A percentile compares a stretch with the other conserved stretches of the same genome.
These are phyloP conservation scores for Drosophila busckii DNA, from an alignment of 1,140 invertebrate species.

Conservation along the genomic window DNA sequence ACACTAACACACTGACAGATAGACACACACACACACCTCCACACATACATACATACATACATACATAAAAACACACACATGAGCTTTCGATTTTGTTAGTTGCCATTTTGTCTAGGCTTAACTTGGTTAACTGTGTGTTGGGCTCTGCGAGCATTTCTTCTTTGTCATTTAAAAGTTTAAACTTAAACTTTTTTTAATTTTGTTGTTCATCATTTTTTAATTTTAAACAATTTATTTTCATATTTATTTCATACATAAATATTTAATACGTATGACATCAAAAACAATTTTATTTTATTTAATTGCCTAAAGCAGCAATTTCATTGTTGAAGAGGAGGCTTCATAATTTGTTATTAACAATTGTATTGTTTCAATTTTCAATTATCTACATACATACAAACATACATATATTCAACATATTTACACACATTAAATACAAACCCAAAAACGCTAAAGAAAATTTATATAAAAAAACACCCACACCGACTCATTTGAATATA, in stretches of 20 bases:
- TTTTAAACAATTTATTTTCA: constrained; percentile 38
- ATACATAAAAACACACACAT: constrained; percentile 16
- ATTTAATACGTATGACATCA: too few relatives aligned
- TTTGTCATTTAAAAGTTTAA: too few relatives aligned
- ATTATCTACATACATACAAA: constrained; percentile 15
- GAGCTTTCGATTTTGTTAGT: constrained; percentile 40
- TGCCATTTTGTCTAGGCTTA: constrained; percentile 28
- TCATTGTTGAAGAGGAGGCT: too few relatives aligned
- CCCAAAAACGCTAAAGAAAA: constrained; percentile 27
- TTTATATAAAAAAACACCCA: constrained; percentile 24
- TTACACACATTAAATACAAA: constrained; percentile 35
- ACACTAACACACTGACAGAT: constrained; percentile 26
- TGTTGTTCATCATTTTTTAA: constrained; percentile 42
- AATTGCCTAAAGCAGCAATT: too few relatives aligned
- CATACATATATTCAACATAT: constrained; percentile 60
- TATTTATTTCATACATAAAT: too few relatives aligned
- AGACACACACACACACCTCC: constrained; percentile 7
- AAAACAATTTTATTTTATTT: too few relatives aligned
- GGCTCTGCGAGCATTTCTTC: constrained; percentile 49
- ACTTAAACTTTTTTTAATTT: constrained; percentile 28
- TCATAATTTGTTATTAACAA: too few relatives aligned
- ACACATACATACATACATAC: constrained; percentile 20
- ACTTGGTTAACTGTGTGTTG: constrained; percentile 17
- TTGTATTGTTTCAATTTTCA: too few relatives aligned
- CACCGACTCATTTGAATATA: too few relatives aligned